These are phyloP conservation scores for Drosophila mayri DNA, from an alignment of 1,140 invertebrate species.

Conservation along the genomic window DNA sequence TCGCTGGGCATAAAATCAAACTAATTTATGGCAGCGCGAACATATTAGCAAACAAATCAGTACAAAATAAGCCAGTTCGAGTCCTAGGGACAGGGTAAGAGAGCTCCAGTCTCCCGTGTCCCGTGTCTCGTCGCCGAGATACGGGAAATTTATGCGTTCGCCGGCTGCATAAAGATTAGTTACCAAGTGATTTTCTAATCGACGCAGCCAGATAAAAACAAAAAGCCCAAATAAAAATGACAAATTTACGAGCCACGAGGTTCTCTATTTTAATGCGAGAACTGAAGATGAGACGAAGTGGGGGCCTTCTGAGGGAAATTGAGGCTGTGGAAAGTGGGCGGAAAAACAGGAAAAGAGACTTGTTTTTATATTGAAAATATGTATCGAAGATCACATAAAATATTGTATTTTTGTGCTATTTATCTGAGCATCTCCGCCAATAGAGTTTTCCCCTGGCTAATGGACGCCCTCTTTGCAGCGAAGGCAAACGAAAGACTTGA, in stretches of 20 bases:
- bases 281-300: constrained; percentile 15
- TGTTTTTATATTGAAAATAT: background rate
- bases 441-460: constrained; percentile 18
- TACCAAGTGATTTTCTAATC: constrained; percentile 76
- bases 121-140: constrained; percentile 35
- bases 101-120: background rate
- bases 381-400: background rate
- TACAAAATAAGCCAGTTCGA: constrained; percentile 73
- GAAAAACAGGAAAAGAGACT: background rate
- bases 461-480: constrained; percentile 7
- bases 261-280: background rate
- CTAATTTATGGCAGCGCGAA: constrained; percentile 83
- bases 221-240: constrained; percentile 74
- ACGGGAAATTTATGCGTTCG: constrained; percentile 73
- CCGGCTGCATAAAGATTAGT: constrained; percentile 76
- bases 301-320: background rate
- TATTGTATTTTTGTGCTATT: background rate
- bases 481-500: constrained; percentile 51
- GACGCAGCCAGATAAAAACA: constrained; percentile 60
- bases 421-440: background rate
- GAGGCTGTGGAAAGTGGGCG: constrained; percentile 9
- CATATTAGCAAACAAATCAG: constrained; percentile 83
- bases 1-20: constrained; percentile 71
- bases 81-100: constrained; percentile 24
- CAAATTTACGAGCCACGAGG: constrained; percentile 65